Evolutionary conservation across 2,113 vertebrate species (phyloP).

Genomic region (Galemys pyrenaicus): DNA sequence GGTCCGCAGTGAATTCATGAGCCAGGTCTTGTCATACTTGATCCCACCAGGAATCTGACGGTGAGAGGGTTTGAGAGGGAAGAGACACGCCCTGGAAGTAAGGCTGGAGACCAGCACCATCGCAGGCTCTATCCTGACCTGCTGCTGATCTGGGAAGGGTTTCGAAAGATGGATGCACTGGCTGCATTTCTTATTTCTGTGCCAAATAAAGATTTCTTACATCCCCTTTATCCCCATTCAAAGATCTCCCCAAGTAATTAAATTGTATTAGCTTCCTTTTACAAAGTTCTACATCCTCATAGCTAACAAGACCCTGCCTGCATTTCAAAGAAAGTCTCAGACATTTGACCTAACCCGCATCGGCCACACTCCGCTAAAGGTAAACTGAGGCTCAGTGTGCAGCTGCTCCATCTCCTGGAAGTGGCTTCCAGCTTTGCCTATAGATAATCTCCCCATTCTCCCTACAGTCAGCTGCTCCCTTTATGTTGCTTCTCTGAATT

Average conservation of each 20-base stretch:
- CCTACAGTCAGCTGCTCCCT: not conserved
- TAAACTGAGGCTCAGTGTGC: not conserved
- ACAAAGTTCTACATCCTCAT: not conserved
- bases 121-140: not conserved
- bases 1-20: constrained; percentile 86
- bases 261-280: not conserved
- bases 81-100: not conserved
- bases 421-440: not conserved
- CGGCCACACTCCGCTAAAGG: not conserved
- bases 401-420: not conserved
- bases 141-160: not conserved
- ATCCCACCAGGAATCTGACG: constrained; percentile 86
- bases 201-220: not conserved
- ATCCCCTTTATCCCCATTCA: not conserved
- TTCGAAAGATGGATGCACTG: not conserved
- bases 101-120: not conserved
- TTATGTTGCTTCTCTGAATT: not conserved
- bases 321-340: not conserved
- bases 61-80: not conserved
- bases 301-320: not conserved
- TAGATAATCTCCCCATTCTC: not conserved
- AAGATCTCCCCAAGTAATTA: not conserved
- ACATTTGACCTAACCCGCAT: not conserved
- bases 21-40: constrained; percentile 90
- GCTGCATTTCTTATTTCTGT: not conserved